These are phyloP conservation scores for Alouatta palliata DNA, from an alignment of 2,113 vertebrate species.

Conservation along the genomic window DNA sequence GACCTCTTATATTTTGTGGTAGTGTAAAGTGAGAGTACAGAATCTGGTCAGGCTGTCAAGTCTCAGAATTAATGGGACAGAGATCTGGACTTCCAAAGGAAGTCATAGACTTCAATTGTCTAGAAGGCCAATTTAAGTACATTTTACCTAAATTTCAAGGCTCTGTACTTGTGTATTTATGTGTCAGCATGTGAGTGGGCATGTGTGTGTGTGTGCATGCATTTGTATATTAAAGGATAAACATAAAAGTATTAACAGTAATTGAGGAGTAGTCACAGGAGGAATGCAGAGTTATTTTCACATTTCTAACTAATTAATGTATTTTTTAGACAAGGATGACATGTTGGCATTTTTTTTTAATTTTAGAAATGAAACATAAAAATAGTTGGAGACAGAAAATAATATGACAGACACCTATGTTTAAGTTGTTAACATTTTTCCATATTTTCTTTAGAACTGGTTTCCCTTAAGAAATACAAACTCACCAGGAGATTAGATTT, in stretches of 20 bases:
- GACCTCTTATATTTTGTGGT: background rate
- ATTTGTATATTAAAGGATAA: background rate
- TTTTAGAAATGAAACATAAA: constrained; percentile 8
- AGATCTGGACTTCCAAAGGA: background rate
- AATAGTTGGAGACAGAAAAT: background rate
- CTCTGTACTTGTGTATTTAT: background rate
- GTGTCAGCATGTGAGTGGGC: background rate
- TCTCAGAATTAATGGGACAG: background rate
- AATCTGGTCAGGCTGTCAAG: background rate
- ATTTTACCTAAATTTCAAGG: background rate
- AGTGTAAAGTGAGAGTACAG: background rate
- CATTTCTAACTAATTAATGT: background rate
- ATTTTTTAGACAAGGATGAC: background rate
- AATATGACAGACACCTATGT: background rate
- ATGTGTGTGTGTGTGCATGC: background rate
- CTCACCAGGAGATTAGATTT: background rate
- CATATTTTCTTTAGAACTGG: background rate
- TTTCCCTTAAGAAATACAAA: background rate
- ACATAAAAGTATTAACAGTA: background rate
- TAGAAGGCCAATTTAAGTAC: background rate
- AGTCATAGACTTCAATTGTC: background rate
- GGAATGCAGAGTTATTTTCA: background rate
- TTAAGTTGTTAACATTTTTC: background rate
- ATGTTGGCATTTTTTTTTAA: background rate
- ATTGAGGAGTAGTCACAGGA: background rate